phyloP scores from a whole-genome alignment of 2,113 vertebrate species.

The Glareola pratincola region DNA sequence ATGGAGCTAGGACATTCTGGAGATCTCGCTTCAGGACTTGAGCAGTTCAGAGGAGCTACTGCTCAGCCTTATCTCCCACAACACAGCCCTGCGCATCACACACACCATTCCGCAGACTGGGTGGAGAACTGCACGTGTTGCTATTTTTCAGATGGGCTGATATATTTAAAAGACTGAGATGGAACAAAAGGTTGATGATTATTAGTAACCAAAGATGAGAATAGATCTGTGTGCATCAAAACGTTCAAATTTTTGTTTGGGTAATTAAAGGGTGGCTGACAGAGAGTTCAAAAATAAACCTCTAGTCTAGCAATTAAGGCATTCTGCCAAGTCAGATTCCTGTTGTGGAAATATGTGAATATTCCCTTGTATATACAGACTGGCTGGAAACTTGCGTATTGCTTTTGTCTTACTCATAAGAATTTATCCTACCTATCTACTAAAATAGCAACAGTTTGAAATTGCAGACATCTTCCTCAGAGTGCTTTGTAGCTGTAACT shows the following conservation, averaged over 20 bases:
- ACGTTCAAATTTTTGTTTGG: background rate
- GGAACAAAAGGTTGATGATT: background rate
- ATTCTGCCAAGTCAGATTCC: background rate
- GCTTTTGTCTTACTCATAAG: background rate
- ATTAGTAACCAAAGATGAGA: background rate
- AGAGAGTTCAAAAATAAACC: background rate
- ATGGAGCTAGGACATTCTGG: background rate
- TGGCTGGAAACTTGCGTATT: background rate
- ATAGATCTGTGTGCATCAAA: background rate
- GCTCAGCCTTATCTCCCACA: background rate
- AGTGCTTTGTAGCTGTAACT: background rate
- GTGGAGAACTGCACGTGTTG: background rate
- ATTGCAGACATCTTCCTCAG: background rate
- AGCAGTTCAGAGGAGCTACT: background rate
- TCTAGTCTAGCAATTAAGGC: background rate
- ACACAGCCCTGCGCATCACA: background rate
- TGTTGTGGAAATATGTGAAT: background rate
- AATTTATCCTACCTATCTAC: background rate
- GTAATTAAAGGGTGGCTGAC: background rate
- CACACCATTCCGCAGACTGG: fast-evolving
- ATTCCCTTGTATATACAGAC: background rate
- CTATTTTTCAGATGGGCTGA: background rate
- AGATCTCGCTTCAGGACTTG: background rate
- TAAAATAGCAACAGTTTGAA: background rate
- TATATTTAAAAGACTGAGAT: background rate